Base-by-base conservation (phyloP, 1,140 invertebrate genomes). In the Hetaerina americana region DNA sequence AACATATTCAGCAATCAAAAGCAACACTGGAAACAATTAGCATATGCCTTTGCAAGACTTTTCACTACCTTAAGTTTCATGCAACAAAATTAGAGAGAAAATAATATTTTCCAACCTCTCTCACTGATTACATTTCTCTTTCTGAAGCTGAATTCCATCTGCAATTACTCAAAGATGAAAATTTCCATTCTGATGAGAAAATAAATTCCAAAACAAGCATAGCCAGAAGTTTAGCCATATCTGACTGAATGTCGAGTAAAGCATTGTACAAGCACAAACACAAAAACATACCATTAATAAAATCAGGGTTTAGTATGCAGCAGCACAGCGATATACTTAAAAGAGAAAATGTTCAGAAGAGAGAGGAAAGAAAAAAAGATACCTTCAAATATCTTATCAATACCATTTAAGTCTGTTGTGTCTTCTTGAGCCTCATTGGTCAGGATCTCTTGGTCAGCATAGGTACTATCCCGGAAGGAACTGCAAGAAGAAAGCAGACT, bases 401-500 rank as follows among this genome's bases (percentile, higher is more conserved):
- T 84, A 89, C 88, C 88, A 84, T 90, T 89, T 80, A 88, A 84
- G 80, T 89, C 86, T 72, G 84, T 84, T 74, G 84, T 81, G 76
- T 85, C 85, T 75, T 88, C 86, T 75, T 80, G 72, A 80, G 73
- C 81, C 2, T 57, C 40, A 57, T 10, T 10, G 15, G 22, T 57
- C 40, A 57, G 15, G 40, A 57, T 57, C 70, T 84, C 83, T 74
- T 85, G 83, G 70, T 84, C 84, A 66, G 88, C 89, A 79, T 77
- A 80, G 12, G 76, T 79, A 71, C 80, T 81, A 75, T 92, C 90
- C 75, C 90, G 86, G 81, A 92, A 92, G 68, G 90, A 92, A 83
- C 90, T 92, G 85, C 88, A 92, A 78, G 91, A 92, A 74, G 91
- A 92, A 76, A 92, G 83, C 77, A 92, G 82, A 82, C 90, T 92